phyloP scores from a whole-genome alignment of 2,113 vertebrate species.

The Cephalophus harveyi region DNA sequence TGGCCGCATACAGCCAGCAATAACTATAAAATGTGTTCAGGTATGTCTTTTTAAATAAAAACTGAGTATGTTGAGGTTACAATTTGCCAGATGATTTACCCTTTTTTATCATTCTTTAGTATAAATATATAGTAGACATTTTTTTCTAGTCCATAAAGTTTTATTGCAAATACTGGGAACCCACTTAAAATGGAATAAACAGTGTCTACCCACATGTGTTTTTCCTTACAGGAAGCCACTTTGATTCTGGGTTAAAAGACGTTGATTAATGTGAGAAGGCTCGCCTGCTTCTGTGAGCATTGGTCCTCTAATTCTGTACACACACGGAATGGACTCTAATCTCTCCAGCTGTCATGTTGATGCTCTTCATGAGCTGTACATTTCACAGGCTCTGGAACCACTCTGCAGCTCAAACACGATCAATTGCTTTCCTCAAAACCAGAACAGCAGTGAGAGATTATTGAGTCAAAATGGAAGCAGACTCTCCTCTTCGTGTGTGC shows the following conservation, averaged over 20 bases:
- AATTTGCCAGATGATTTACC: neutral
- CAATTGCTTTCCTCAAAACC: neutral
- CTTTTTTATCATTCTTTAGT: neutral
- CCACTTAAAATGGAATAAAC: neutral
- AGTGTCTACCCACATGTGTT: neutral
- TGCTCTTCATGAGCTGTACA: neutral
- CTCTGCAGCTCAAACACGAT: neutral
- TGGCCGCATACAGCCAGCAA: neutral
- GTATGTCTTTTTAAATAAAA: neutral
- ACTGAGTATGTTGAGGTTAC: neutral
- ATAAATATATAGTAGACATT: neutral
- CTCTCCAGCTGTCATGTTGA: neutral
- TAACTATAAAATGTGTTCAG: neutral
- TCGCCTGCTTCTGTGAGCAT: neutral
- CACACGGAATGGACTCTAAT: conserved; percentile 28
- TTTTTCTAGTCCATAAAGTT: neutral
- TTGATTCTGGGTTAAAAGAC: neutral
- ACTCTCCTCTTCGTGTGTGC: neutral
- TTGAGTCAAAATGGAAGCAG: neutral
- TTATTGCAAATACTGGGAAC: neutral
- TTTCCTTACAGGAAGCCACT: neutral
- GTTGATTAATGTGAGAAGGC: neutral
- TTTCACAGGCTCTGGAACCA: neutral
- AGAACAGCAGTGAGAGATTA: neutral
- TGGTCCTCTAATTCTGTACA: neutral